Percentiles rank a stretch among this genome's conserved stretches.
phyloP scores from a whole-genome alignment of 2,113 vertebrate species.

The Acrocephalus arundinaceus region DNA sequence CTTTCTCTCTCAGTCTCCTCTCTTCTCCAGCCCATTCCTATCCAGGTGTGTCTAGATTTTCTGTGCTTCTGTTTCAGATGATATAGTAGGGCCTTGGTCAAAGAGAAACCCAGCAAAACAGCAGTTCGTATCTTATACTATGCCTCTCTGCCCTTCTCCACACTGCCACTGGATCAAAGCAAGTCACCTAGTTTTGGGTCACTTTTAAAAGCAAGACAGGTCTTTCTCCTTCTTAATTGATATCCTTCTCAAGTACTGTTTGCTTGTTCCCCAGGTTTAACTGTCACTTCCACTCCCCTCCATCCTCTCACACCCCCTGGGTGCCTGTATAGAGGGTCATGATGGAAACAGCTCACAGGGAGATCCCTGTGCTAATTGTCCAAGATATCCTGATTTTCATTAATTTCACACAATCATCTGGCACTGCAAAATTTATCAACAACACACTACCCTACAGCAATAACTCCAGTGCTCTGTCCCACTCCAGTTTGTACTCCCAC shows the following conservation, averaged over 20 bases:
- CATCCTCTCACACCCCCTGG: not conserved
- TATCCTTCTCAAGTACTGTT: not conserved
- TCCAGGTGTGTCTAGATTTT: not conserved
- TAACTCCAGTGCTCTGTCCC: not conserved
- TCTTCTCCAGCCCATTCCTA: not conserved
- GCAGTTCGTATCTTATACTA: not conserved
- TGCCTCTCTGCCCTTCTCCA: not conserved
- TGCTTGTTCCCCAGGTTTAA: not conserved
- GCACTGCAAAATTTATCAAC: not conserved
- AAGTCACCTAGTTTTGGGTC: not conserved
- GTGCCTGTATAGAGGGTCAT: not conserved
- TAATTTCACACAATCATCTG: not conserved
- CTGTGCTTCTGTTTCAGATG: not conserved
- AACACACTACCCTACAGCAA: not conserved
- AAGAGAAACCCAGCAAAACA: not conserved
- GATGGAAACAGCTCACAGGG: not conserved
- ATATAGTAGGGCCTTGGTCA: not conserved
- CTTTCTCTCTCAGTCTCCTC: not conserved
- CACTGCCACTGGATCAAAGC: not conserved
- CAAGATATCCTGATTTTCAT: not conserved
- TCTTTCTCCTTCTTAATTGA: not conserved
- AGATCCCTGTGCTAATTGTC: not conserved
- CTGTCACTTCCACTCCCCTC: not conserved
- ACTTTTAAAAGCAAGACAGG: not conserved
- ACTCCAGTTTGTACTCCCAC: not conserved